phyloP scores from a whole-genome alignment of 2,113 vertebrate genomes.

The Ictalurus furcatus region DNA sequence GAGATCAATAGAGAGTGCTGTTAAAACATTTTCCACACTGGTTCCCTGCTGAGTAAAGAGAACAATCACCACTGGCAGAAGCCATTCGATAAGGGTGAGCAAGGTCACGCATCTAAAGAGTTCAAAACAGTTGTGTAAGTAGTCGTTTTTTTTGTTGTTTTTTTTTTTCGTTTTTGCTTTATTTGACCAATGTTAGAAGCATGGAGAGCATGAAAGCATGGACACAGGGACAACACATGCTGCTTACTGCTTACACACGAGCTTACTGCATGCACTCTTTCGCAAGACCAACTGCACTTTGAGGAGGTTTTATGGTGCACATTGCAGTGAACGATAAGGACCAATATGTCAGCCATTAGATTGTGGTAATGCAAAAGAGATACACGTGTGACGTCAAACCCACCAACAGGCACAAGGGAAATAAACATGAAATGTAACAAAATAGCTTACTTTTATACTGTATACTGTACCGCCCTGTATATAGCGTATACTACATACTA shows the following conservation, averaged over 20 bases:
- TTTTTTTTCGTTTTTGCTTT: not conserved
- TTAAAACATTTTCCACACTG: constrained; percentile 39
- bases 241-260: not conserved
- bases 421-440: not conserved
- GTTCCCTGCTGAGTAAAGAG: constrained; percentile 34
- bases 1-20: constrained; percentile 45
- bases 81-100: constrained; percentile 27
- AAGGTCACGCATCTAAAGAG: constrained; percentile 20
- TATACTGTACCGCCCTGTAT: not conserved
- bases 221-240: not conserved
- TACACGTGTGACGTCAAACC: not conserved
- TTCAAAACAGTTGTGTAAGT: not conserved
- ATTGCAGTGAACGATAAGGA: constrained; percentile 13
- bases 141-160: constrained; percentile 6
- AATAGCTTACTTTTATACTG: not conserved
- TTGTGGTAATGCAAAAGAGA: not conserved
- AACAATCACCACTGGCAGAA: constrained; percentile 2
- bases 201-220: not conserved
- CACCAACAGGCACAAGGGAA: not conserved
- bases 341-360: not conserved
- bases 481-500: not conserved
- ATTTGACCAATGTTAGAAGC: not conserved
- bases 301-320: constrained; percentile 24
- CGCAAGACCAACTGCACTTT: not conserved
- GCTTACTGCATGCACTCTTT: not conserved